Percentiles rank a stretch among this genome's conserved stretches.
Evolutionary conservation across 2,888 invertebrate species (phyloP).

Genomic region (Erebia epiphron): DNA sequence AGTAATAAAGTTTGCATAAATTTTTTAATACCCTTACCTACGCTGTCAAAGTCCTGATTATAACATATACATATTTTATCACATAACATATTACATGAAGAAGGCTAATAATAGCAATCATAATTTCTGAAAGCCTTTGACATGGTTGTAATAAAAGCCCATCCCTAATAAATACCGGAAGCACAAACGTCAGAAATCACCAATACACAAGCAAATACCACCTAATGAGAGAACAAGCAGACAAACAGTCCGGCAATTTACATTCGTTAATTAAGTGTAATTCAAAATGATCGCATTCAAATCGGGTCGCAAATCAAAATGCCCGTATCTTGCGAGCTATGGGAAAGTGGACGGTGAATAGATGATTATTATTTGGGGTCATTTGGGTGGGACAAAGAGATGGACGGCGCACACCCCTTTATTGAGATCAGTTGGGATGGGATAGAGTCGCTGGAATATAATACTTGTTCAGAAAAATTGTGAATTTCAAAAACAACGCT

Average conservation of each 20-base stretch:
- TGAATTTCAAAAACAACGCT: too few species aligned
- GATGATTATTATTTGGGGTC: slow-evolving; percentile 78
- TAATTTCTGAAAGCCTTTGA: slow-evolving; percentile 9
- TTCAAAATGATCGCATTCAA: slow-evolving; percentile 72
- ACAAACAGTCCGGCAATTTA: slow-evolving; percentile 56
- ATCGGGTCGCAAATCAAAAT: slow-evolving; percentile 74
- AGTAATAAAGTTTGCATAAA: too few species aligned
- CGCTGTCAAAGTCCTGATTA: too few species aligned
- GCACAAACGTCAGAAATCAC: slow-evolving; percentile 25
- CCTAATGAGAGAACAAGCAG: slow-evolving; percentile 51
- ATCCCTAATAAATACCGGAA: slow-evolving; percentile 20
- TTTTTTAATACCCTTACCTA: too few species aligned
- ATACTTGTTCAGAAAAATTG: too few species aligned
- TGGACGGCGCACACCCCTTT: slow-evolving; percentile 64
- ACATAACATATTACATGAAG: background rate
- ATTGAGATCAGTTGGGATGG: slow-evolving; percentile 45
- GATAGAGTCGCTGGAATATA: slow-evolving; percentile 48
- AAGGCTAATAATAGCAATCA: slow-evolving; percentile 5
- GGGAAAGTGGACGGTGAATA: slow-evolving; percentile 77
- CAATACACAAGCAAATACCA: slow-evolving; percentile 35
- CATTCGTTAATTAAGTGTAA: slow-evolving; percentile 73
- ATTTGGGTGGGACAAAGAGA: slow-evolving; percentile 75
- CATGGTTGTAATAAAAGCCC: slow-evolving; percentile 5
- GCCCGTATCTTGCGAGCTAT: slow-evolving; percentile 74
- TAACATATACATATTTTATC: background rate